These are phyloP conservation scores for Agriotes lineatus DNA, from an alignment of 2,888 invertebrate species.

Conservation along the genomic window DNA sequence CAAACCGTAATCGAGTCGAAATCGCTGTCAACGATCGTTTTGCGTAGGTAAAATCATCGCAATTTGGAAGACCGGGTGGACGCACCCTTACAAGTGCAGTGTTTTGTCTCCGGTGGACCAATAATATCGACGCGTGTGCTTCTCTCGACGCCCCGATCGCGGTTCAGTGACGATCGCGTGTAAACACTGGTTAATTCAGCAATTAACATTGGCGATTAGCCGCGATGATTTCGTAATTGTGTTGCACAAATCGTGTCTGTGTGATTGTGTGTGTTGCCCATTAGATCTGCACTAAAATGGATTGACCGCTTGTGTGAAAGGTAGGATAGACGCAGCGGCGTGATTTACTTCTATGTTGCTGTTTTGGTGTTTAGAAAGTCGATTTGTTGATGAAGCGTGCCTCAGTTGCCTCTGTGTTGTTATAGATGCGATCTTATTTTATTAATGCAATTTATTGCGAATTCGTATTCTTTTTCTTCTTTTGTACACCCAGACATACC, in stretches of 20 bases:
- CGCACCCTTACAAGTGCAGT: too few species aligned
- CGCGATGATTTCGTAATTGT: constrained; percentile 9
- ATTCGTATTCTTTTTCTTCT: too few species aligned
- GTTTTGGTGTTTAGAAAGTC: constrained; percentile 8
- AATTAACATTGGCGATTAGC: neutral
- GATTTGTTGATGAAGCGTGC: too few species aligned
- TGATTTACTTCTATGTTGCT: constrained; percentile 15
- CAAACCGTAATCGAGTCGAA: constrained; percentile 44
- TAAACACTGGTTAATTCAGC: neutral
- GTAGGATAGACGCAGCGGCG: neutral
- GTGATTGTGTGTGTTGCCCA: neutral
- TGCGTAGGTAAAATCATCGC: neutral
- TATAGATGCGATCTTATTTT: too few species aligned
- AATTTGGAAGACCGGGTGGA: too few species aligned
- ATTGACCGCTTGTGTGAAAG: constrained; percentile 11
- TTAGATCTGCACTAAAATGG: constrained; percentile 6
- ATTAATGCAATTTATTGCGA: too few species aligned
- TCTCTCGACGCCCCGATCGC: too few species aligned
- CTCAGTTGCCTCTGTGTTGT: too few species aligned
- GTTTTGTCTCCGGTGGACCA: too few species aligned
- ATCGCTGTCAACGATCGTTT: neutral
- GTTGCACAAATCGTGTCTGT: constrained; percentile 16
- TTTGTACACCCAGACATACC: too few species aligned
- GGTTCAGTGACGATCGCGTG: neutral
- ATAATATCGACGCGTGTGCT: too few species aligned